Conservation (phyloP, 2,888 invertebrate genomes). For the Eubasilissa splendida region DNA sequence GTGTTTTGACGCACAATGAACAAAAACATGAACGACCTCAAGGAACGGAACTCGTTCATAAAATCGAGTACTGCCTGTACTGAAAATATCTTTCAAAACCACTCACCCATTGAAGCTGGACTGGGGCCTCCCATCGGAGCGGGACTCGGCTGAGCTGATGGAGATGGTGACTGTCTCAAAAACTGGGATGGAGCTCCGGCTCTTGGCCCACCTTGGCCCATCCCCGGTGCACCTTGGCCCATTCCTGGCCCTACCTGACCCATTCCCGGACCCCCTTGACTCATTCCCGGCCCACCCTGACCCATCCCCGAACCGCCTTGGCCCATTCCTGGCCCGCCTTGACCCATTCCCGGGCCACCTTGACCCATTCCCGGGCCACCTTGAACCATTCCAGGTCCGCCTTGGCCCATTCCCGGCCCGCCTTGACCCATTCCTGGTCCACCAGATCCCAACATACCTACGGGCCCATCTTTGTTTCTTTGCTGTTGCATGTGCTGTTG, state of each 20-base stretch:
- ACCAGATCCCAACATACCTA: slow-evolving; percentile 58
- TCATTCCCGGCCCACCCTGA: slow-evolving; percentile 60
- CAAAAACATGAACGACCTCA: too few relatives aligned
- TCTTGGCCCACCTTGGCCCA: slow-evolving; percentile 68
- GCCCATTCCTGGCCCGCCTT: slow-evolving; percentile 60
- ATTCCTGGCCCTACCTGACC: slow-evolving; percentile 62
- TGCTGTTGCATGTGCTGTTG: slow-evolving; percentile 65
- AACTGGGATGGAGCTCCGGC: slow-evolving; percentile 84
- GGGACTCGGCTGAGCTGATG: slow-evolving; percentile 81
- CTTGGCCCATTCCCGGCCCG: slow-evolving; percentile 60
- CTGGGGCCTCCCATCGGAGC: slow-evolving; percentile 76
- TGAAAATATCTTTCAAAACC: not conserved
- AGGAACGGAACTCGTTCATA: too few relatives aligned
- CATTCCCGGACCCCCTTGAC: slow-evolving; percentile 66
- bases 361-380: slow-evolving; percentile 62
- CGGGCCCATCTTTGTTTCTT: slow-evolving; percentile 56
- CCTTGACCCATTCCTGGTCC: slow-evolving; percentile 60
- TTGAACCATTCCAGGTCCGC: slow-evolving; percentile 62
- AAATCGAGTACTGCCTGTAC: too few relatives aligned
- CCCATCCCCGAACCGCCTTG: slow-evolving; percentile 62
- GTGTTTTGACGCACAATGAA: too few relatives aligned
- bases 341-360: slow-evolving; percentile 60
- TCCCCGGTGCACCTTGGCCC: slow-evolving; percentile 68
- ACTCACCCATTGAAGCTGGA: slow-evolving; percentile 67
- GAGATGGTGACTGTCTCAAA: slow-evolving; percentile 85